These are phyloP conservation scores for Zaprionus inermis DNA, from an alignment of 1,140 invertebrate genomes.

Conservation along the genomic window DNA sequence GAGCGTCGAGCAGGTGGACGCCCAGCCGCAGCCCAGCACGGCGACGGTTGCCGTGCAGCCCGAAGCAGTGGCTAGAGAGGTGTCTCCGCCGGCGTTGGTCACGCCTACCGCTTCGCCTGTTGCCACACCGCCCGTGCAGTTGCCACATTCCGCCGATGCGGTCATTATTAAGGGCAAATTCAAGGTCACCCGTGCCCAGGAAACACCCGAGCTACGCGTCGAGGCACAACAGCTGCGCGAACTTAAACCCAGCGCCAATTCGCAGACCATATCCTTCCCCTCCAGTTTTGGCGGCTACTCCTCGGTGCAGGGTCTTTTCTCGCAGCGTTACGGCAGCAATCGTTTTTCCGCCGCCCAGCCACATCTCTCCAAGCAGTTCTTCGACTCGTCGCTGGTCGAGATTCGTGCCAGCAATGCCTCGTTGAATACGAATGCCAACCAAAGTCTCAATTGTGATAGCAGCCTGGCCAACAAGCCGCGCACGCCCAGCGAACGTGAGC, in stretches of 20 bases:
- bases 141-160: constrained; percentile 45
- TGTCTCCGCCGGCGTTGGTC: not conserved
- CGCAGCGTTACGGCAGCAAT: constrained; percentile 78
- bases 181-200: constrained; percentile 81
- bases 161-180: constrained; percentile 77
- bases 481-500: constrained; percentile 70
- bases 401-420: constrained; percentile 90
- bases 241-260: constrained; percentile 84
- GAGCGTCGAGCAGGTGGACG: constrained; percentile 29
- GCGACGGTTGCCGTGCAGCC: too few species aligned
- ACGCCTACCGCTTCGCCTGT: constrained; percentile 3
- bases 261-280: constrained; percentile 87
- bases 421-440: constrained; percentile 84
- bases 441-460: constrained; percentile 76
- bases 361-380: constrained; percentile 91
- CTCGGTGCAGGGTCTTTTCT: constrained; percentile 85
- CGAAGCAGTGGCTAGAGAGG: too few species aligned
- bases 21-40: not conserved
- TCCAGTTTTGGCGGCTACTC: constrained; percentile 86
- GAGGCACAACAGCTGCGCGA: constrained; percentile 83
- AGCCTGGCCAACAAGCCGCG: constrained; percentile 60
- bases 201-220: constrained; percentile 85
- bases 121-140: constrained; percentile 15
- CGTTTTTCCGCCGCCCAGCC: constrained; percentile 76
- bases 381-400: constrained; percentile 91